Evolutionary conservation across 2,113 vertebrate species (phyloP).

Genomic region (Trematocara unimaculatum): DNA sequence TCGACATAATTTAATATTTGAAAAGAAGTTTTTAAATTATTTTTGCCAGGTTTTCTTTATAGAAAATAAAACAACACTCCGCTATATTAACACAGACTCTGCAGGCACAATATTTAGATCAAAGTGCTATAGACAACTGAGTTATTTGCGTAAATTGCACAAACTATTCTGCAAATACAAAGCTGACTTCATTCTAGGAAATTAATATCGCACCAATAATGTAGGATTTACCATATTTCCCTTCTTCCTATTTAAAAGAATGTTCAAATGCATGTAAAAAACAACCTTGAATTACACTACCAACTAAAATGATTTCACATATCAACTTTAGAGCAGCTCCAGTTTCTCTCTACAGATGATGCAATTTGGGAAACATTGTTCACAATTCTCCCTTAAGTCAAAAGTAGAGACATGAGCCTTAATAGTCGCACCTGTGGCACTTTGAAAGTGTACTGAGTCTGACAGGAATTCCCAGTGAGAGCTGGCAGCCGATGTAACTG

Average conservation of each 20-base stretch:
- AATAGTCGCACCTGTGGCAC: conserved; percentile 5
- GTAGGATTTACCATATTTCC: not conserved
- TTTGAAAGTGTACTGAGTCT: conserved; percentile 10
- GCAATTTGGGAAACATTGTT: not conserved
- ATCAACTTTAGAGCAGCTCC: not conserved
- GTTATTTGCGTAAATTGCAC: not conserved
- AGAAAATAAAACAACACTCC: not conserved
- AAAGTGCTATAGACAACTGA: not conserved
- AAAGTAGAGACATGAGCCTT: not conserved
- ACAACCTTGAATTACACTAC: not conserved
- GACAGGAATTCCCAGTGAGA: conserved; percentile 12
- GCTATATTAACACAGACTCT: not conserved
- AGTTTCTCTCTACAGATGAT: not conserved
- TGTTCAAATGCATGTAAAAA: not conserved
- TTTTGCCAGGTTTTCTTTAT: not conserved
- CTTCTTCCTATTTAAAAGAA: not conserved
- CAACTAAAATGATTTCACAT: not conserved
- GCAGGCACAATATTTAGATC: not conserved
- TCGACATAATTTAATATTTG: not conserved
- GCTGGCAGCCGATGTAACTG: not conserved
- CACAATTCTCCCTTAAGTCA: not conserved
- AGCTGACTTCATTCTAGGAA: not conserved
- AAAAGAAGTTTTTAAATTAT: not conserved
- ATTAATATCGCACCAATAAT: not conserved
- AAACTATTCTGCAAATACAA: not conserved